These are phyloP conservation scores for Leucoraja ocellata DNA, from an alignment of 2,797 vertebrate species.

Conservation along the genomic window DNA sequence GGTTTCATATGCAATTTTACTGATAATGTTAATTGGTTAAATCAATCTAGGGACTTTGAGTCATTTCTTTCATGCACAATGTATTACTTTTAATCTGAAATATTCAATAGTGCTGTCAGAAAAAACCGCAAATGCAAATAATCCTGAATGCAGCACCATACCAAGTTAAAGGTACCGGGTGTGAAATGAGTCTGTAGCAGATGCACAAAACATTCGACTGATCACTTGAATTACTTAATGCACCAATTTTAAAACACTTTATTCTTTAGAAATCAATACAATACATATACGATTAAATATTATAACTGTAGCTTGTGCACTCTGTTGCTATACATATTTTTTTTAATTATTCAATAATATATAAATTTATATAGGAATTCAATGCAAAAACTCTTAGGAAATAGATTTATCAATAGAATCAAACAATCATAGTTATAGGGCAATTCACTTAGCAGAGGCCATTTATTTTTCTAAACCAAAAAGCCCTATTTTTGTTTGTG, in stretches of 20 bases:
- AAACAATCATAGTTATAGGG: constrained; percentile 20
- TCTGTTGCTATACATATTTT: background rate
- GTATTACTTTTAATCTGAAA: constrained; percentile 2
- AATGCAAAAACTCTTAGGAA: constrained; percentile 10
- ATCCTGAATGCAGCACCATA: background rate
- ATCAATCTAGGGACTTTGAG: constrained; percentile 12
- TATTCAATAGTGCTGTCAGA: background rate
- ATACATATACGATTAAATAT: constrained; percentile 30
- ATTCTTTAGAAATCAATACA: constrained; percentile 14
- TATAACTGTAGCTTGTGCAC: background rate
- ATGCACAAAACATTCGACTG: background rate
- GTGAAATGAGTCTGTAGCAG: background rate
- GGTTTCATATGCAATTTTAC: constrained; percentile 24
- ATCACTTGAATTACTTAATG: background rate
- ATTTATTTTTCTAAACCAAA: background rate
- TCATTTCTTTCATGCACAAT: background rate
- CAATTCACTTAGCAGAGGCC: background rate
- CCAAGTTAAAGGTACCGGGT: background rate
- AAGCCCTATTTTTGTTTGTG: no score
- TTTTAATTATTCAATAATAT: background rate
- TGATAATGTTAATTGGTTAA: constrained; percentile 26
- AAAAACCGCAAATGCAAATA: background rate
- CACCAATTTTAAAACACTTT: constrained; percentile 10
- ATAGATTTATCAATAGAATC: constrained; percentile 6
- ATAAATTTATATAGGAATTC: constrained; percentile 30